A percentile compares a stretch with the other conserved stretches of the same genome.
Evolutionary conservation across 2,113 vertebrate species (phyloP).

Genomic region (Lepus americanus): DNA sequence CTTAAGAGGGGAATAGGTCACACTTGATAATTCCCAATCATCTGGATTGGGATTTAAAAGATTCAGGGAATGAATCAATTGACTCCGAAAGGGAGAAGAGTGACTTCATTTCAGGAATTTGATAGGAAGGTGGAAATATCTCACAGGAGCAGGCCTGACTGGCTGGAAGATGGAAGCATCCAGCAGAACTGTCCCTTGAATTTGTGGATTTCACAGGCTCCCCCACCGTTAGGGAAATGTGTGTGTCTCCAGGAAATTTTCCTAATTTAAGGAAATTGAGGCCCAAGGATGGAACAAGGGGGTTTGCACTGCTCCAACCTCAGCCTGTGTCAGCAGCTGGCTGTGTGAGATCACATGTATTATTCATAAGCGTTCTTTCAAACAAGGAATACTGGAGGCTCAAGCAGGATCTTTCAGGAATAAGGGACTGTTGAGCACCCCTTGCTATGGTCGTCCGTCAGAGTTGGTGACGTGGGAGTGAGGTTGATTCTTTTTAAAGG

Average conservation of each 20-base stretch:
- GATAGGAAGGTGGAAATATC: not conserved
- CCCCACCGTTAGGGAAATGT: not conserved
- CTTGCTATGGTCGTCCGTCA: not conserved
- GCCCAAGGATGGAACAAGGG: not conserved
- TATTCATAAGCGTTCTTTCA: slow-evolving; percentile 23
- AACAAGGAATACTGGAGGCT: not conserved
- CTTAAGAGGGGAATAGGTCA: not conserved
- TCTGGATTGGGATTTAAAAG: not conserved
- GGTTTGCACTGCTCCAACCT: not conserved
- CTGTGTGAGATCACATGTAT: not conserved
- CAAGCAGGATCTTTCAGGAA: not conserved
- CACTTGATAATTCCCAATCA: not conserved
- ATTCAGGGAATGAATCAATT: not conserved
- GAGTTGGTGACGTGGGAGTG: not conserved
- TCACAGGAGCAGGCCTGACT: not conserved
- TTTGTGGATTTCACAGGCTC: not conserved
- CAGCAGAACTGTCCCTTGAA: not conserved
- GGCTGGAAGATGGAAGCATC: not conserved
- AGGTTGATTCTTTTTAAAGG: slow-evolving; percentile 34
- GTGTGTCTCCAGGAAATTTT: slow-evolving; percentile 11
- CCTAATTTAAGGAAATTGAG: not conserved
- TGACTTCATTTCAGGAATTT: not conserved
- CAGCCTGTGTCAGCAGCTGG: not conserved
- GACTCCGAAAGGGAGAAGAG: not conserved
- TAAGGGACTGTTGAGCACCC: not conserved